Evolutionary conservation across 2,888 invertebrate genomes (phyloP), one percentile per base, ranked within the genome.

Genomic region (Drosophila antonietae): DNA sequence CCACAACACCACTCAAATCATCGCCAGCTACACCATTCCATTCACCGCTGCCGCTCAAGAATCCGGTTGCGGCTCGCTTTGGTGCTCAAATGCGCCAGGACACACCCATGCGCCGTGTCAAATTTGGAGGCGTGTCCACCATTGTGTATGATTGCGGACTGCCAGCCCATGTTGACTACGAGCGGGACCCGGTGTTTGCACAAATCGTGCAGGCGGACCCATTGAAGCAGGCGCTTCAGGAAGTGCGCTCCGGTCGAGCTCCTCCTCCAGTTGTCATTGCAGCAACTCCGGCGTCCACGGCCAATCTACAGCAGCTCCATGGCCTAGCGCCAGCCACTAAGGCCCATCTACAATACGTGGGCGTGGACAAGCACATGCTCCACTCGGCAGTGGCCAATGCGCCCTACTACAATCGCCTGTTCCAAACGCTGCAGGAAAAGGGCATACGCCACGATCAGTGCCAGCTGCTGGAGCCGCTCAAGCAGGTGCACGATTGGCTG

Each of bases 311-410:
- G 12, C 84, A 84, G 41, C 23, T 85, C 66, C 92, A 93, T 9
- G 94, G 94, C 62, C 83, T 95, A n/a, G 94, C 94, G 15, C 72
- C 80, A 3, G 68, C 69, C 12, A 83, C 82, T 4, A 90, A 94
- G 79, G 93, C 94, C n/a, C 94, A 94, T 75, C 93, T 95, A 0
- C 93, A 94, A 59, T 83, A 93, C 1, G 93, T 95, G 92, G 93
- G 92, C 7, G 94, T 95, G 31, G 94, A 95, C 80, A 94, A 93
- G 0, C 94, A 94, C 64, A 93, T 94, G 77, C 57, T 95, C 33
- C 94, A 94, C 80, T 95, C 95, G 79, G 94, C 94, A 0, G 93
- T 95, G 1, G 94, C 94, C 82, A 94, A 95, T 85, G 94, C 94
- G 0, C 94, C 94, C 0, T 94, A 94, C 39, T 95, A 95, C 75